These are phyloP conservation scores for Calypte anna DNA, from an alignment of 2,113 vertebrate genomes.

Conservation along the genomic window DNA sequence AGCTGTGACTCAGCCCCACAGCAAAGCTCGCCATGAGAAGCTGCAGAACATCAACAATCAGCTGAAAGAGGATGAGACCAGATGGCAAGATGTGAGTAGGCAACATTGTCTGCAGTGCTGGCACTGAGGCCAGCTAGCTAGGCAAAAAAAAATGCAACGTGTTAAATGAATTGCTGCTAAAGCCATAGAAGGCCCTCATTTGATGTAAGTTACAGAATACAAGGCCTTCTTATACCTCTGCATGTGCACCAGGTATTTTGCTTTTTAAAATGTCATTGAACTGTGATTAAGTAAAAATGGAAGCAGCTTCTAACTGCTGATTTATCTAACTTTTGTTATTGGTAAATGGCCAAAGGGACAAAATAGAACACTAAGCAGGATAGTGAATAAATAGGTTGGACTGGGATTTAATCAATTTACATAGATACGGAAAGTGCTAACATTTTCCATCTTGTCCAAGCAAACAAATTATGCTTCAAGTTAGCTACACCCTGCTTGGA, in stretches of 20 bases:
- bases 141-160: not conserved
- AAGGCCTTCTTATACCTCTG: not conserved
- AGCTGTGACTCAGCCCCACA: conserved; percentile 83
- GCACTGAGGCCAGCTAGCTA: not conserved
- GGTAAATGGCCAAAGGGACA: not conserved
- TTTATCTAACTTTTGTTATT: not conserved
- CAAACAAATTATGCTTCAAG: not conserved
- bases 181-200: not conserved
- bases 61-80: conserved; percentile 92
- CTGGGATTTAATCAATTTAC: not conserved
- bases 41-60: conserved; percentile 89
- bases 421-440: not conserved
- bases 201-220: not conserved
- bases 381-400: not conserved
- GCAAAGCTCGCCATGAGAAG: conserved; percentile 90
- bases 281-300: not conserved
- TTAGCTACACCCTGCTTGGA: not conserved
- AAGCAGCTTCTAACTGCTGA: not conserved
- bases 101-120: not conserved
- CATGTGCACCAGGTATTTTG: not conserved
- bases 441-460: not conserved
- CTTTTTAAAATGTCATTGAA: not conserved
- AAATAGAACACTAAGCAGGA: not conserved
- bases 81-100: conserved; percentile 95
- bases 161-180: not conserved